These are phyloP conservation scores for Psephotus haematonotus DNA, from an alignment of 2,113 vertebrate species.

Conservation along the genomic window DNA sequence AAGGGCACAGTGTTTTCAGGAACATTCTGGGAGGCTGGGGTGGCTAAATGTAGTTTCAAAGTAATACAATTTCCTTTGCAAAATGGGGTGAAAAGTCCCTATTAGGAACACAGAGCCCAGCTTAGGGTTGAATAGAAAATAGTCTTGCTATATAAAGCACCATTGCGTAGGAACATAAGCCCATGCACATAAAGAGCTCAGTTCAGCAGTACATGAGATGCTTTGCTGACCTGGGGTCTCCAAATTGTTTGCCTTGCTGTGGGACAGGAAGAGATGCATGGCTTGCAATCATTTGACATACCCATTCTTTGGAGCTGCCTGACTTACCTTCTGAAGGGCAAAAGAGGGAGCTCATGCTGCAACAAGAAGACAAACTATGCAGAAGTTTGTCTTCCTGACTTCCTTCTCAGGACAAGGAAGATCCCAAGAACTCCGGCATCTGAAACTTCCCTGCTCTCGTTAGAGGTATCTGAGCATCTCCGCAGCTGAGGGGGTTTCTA, in stretches of 20 bases:
- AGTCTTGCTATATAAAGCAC: not conserved
- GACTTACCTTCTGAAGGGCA: constrained; percentile 45
- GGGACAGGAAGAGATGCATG: not conserved
- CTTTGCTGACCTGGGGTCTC: not conserved
- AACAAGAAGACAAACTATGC: not conserved
- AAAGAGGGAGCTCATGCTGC: constrained; percentile 51
- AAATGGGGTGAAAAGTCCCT: not conserved
- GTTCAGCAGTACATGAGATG: not conserved
- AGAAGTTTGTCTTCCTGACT: not conserved
- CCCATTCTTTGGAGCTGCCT: constrained; percentile 6
- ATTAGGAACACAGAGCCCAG: not conserved
- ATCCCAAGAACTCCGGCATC: not conserved
- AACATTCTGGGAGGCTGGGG: not conserved
- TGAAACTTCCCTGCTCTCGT: not conserved
- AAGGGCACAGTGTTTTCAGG: not conserved
- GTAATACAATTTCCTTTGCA: not conserved
- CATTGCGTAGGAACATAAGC: not conserved
- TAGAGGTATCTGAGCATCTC: not conserved
- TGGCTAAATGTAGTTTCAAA: not conserved
- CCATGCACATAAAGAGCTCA: not conserved
- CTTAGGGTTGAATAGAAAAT: not conserved
- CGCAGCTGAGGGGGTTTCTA: not conserved
- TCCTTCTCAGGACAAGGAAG: not conserved
- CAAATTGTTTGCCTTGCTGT: constrained; percentile 22
- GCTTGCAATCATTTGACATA: not conserved